Base-by-base conservation (phyloP, 2,888 invertebrate species). In the Dasypolia templi region DNA sequence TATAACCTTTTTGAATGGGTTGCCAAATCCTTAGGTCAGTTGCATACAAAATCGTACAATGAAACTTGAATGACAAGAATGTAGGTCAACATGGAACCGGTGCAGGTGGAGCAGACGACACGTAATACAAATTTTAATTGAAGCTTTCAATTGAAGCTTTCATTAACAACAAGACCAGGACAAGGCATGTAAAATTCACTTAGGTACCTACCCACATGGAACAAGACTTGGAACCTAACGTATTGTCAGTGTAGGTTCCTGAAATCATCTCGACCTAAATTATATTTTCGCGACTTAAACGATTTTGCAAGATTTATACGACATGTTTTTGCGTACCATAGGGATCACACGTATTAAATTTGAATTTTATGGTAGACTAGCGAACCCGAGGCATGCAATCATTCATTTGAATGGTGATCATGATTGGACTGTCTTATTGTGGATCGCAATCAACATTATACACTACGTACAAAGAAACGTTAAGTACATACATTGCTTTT, bases 1-100 rank as follows among this genome's bases (percentile, higher is more conserved):
- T 17, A 42, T 6, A 53, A 58, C 51, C n/a, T 46, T 39, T 32
- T 51, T 42, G 62, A 74, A 65, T 59, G 46, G 46, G 32, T 26
- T 39, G 63, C 35, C 58, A 64, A 26, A 63, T 29, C 26, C 22
- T 7, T 26, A 29, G 11, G n/a, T n/a, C 32, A 7, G 17, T 6
- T 51, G 26, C 6, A 44, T 59, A 32, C 12, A 32, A 49, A 19
- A 29, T 29, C 29, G 55, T 44, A 9, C 35, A 46, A n/a, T 9
- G 29, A 39, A 51, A 22, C 39, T 17, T 44, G 17, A 35, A 32
- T 55, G 14, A 49, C 42, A 46, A 44, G 42, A 62, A 42, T 39
- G 11, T 51, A 67, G 51, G 51, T 29, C 51, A 53, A 7, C 29
- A 39, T 32, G 11, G n/a, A 44, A 42, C 32, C 17, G 22, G 42